A percentile compares a stretch with the other conserved stretches of the same genome.
These are phyloP conservation scores for Sialia sialis DNA, from an alignment of 2,113 vertebrate species.

Conservation along the genomic window DNA sequence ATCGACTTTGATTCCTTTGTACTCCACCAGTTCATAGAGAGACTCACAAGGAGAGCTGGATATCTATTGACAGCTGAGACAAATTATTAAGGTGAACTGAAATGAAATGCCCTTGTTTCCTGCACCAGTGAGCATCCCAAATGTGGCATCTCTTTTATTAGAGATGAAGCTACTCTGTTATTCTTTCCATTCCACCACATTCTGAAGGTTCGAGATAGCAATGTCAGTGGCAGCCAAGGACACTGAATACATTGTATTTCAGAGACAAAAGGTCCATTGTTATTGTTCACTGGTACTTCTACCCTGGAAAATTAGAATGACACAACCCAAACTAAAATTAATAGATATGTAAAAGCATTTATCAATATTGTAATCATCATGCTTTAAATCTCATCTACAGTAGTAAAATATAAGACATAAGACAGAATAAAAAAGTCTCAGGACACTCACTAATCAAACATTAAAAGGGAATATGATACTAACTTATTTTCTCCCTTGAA, in stretches of 20 bases:
- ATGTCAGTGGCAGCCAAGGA: constrained; percentile 9
- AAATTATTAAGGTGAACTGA: constrained; percentile 30
- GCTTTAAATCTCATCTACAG: neutral
- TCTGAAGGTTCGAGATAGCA: neutral
- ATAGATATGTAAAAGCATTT: neutral
- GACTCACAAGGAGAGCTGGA: neutral
- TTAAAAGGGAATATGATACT: neutral
- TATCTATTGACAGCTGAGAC: constrained; percentile 31
- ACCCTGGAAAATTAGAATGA: neutral
- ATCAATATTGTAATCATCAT: neutral
- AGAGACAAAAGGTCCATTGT: neutral
- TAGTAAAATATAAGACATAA: neutral
- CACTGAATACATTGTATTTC: neutral
- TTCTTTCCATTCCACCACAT: neutral
- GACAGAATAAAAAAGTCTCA: neutral
- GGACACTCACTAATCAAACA: neutral
- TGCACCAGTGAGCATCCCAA: constrained; percentile 39
- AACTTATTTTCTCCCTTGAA: neutral
- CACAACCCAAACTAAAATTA: neutral
- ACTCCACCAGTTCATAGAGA: neutral
- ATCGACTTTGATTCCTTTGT: neutral
- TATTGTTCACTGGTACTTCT: neutral
- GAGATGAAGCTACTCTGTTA: neutral
- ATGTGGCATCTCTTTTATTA: constrained; percentile 17
- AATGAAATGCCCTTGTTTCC: constrained; percentile 39